Conservation (phyloP, 2,113 vertebrate species). For the Orientallactaga bullata region DNA sequence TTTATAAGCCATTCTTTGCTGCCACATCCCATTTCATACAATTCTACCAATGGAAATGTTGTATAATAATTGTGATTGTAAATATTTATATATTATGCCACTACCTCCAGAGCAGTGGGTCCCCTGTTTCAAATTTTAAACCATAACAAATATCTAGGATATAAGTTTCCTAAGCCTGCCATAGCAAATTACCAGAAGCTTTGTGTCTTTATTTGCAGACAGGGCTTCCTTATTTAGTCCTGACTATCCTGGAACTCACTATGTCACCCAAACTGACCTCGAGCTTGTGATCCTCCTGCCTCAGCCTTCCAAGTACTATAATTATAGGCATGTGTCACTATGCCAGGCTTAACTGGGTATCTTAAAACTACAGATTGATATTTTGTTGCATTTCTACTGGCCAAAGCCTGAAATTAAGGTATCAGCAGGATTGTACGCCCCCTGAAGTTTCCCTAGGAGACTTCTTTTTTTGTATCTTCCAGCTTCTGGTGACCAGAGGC, state of each 20-base stretch:
- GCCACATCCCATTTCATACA: not conserved
- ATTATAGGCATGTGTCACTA: not conserved
- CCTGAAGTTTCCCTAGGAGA: not conserved
- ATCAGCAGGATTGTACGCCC: not conserved
- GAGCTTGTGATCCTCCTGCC: not conserved
- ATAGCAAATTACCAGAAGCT: conserved; percentile 23
- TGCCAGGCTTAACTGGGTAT: not conserved
- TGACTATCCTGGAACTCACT: not conserved
- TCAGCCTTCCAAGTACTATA: not conserved
- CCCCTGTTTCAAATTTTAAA: conserved; percentile 29
- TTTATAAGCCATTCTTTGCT: conserved; percentile 9
- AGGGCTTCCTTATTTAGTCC: too few relatives aligned
- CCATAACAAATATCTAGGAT: not conserved
- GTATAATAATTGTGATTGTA: conserved; percentile 44
- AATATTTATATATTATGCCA: conserved; percentile 37
- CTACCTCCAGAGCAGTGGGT: not conserved
- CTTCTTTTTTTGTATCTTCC: not conserved
- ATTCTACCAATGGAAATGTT: not conserved
- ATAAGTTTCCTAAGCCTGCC: not conserved
- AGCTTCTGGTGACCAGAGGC: not conserved
- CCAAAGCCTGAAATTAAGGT: not conserved
- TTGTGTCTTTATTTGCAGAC: not conserved
- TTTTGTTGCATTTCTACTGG: not conserved
- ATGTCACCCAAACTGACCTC: not conserved
- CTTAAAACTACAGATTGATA: conserved; percentile 45